Conservation (phyloP, 64 coral and sea anemone genomes). For the Exaiptasia diaphana region DNA sequence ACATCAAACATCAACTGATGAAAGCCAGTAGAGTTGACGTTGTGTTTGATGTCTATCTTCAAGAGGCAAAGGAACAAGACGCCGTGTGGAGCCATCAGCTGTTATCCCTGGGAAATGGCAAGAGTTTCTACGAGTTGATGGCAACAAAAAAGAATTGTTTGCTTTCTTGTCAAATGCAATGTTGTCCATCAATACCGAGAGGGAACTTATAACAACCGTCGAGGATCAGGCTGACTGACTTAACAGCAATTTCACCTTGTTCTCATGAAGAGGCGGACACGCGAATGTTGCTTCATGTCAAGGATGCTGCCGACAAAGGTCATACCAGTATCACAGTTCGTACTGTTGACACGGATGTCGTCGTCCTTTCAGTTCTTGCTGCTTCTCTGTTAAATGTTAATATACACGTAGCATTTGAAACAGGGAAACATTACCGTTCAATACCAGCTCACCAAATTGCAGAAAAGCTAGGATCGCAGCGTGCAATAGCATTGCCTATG, state of each 20-base stretch:
- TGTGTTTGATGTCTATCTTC: constrained; percentile 33
- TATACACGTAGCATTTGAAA: constrained; percentile 29
- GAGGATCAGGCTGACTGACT: too few relatives aligned
- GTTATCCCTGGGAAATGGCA: constrained; percentile 30
- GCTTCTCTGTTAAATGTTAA: background rate
- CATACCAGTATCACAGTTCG: constrained; percentile 29
- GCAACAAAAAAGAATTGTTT: too few relatives aligned
- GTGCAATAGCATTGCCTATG: constrained; percentile 24
- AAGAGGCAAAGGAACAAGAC: constrained; percentile 27
- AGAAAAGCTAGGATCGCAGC: background rate
- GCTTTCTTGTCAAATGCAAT: too few relatives aligned
- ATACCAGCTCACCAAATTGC: constrained; percentile 27
- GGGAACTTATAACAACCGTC: too few relatives aligned
- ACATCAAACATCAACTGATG: constrained; percentile 22
- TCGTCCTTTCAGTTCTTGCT: background rate
- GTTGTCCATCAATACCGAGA: too few relatives aligned
- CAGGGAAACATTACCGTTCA: constrained; percentile 27
- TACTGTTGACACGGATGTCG: constrained; percentile 64
- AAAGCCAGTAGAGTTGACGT: constrained; percentile 30
- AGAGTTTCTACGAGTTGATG: constrained; percentile 34
- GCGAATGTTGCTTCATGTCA: too few relatives aligned
- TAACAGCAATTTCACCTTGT: too few relatives aligned
- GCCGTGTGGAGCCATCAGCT: background rate
- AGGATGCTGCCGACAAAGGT: background rate
- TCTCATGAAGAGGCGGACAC: too few relatives aligned